Conservation (phyloP, 2,113 vertebrate species). For the Noctilio leporinus region DNA sequence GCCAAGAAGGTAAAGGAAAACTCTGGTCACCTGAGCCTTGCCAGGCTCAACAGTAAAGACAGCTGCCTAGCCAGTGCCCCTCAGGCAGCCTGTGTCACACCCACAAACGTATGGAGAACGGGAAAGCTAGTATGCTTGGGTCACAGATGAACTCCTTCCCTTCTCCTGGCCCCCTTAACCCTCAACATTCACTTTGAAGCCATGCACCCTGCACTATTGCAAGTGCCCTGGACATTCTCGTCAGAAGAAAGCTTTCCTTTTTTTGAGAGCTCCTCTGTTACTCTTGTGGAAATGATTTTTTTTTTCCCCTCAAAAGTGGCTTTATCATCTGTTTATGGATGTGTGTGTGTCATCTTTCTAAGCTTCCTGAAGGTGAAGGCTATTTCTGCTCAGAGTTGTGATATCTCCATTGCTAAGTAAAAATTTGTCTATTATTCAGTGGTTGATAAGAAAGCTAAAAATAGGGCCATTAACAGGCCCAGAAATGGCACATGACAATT, state of each 20-base stretch:
- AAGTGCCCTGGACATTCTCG: accelerated
- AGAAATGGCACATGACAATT: no score
- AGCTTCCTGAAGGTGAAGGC: neutral
- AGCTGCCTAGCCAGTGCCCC: neutral
- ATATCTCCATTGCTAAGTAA: neutral
- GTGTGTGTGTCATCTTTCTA: neutral
- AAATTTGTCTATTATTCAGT: neutral
- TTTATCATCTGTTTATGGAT: neutral
- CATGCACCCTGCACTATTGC: accelerated
- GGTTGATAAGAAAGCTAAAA: neutral
- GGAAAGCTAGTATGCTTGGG: accelerated
- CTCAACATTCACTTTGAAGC: accelerated
- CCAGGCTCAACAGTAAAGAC: neutral
- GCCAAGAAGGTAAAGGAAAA: neutral
- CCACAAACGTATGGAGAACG: neutral
- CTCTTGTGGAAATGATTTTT: neutral
- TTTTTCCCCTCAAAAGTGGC: neutral
- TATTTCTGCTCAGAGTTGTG: neutral
- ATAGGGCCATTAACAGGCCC: neutral
- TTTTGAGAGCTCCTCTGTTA: neutral
- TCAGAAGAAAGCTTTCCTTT: neutral
- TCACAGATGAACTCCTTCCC: no score
- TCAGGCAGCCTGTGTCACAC: neutral
- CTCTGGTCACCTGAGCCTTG: accelerated
- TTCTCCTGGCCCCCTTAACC: no score